Percentiles rank a stretch among this genome's conserved stretches.
Conservation (phyloP, 2,888 invertebrate genomes). For the Iphiclides podalirius region DNA sequence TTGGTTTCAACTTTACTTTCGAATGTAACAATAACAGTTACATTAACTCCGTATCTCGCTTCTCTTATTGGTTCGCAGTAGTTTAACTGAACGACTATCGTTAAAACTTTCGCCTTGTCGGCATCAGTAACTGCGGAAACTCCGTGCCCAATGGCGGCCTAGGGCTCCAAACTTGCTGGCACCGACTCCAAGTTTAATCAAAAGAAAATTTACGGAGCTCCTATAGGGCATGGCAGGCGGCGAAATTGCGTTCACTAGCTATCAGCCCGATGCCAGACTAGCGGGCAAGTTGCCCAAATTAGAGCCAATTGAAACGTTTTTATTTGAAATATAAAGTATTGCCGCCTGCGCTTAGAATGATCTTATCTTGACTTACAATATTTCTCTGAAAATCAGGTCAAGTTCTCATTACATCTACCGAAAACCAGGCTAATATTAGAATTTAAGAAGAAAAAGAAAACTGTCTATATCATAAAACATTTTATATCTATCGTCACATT, state of each 20-base stretch:
- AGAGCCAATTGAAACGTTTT: conserved; percentile 11
- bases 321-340: conserved; percentile 3
- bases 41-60: conserved; percentile 12
- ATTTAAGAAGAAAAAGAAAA: too few relatives aligned
- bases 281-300: conserved; percentile 32
- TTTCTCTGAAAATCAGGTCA: too few relatives aligned
- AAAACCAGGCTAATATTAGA: too few relatives aligned
- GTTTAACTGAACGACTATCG: conserved; percentile 11
- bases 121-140: conserved; percentile 5
- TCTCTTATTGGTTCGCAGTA: background rate
- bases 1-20: background rate
- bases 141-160: too few relatives aligned
- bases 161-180: conserved; percentile 18
- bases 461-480: too few relatives aligned
- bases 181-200: conserved; percentile 31
- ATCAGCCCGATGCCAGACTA: conserved; percentile 26
- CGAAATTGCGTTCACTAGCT: conserved; percentile 31
- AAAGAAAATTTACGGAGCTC: conserved; percentile 35
- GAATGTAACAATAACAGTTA: conserved; percentile 8
- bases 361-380: too few relatives aligned
- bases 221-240: conserved; percentile 26
- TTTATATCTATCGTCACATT: too few relatives aligned
- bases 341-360: too few relatives aligned
- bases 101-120: conserved; percentile 16
- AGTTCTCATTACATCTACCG: too few relatives aligned